Base-by-base conservation (phyloP, 2,888 invertebrate genomes). In the Maniola hyperantus region DNA sequence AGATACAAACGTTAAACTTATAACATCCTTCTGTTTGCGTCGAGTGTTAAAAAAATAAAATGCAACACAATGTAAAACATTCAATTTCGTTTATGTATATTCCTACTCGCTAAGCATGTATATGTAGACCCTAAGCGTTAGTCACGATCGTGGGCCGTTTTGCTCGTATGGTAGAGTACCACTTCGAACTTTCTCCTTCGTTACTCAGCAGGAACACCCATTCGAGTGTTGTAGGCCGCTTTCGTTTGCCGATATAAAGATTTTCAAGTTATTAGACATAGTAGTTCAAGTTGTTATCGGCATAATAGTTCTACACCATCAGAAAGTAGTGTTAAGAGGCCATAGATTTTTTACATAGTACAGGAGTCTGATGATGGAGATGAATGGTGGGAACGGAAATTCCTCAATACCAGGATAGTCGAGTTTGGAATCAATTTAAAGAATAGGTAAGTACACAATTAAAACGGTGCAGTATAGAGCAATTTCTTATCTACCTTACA, bases 121-220 rank as follows among this genome's bases (percentile, higher is more conserved):
- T n/a, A 34, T n/a, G 33, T 34, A 54, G 15, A 55, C 34, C 10
- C 13, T 15, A 54, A 53, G 36, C 15, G 15, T 54, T 54, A 44
- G 42, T 44, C 48, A 59, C 2, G 42, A 58, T 58, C 33, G 15
- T 59, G 46, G 18, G 26, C 11, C 34, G 58, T n/a, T 15, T 44
- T 44, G 44, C n/a, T 46, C 44, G 44, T 59, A 59, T 48, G 59
- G 59, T 46, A 46, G n/a, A 55, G 59, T 59, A 39, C 2, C 48
- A 59, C 48, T 59, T 48, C n/a, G n/a, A 58, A 59, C 59, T 59
- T 59, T 59, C 59, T 59, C 59, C 34, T 59, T 48, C 59, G 46
- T 59, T 48, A 48, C 48, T 59, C 59, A 59, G 48, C 59, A 59
- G 10, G 20, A 46, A 11, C 34, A 34, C 15, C 34, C 34, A 59